phyloP scores from a whole-genome alignment of 2,113 vertebrate species.

The Hippopotamus amphibius region DNA sequence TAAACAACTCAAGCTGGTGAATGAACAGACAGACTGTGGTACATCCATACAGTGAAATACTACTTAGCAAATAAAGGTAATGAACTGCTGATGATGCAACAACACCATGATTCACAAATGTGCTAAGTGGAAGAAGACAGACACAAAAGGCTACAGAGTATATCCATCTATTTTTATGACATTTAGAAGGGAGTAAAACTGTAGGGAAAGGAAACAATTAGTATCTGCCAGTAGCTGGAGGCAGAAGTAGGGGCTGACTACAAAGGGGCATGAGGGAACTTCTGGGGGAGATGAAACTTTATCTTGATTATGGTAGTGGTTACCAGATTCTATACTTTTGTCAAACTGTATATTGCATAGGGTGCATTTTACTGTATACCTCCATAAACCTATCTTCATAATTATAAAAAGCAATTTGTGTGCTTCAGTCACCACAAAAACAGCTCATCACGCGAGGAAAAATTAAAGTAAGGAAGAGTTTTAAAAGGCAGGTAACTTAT shows the following conservation, averaged over 20 bases:
- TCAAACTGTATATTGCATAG: neutral
- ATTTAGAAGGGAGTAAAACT: slow-evolving; percentile 14
- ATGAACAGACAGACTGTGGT: neutral
- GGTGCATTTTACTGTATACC: neutral
- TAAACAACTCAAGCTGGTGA: neutral
- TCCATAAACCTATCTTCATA: neutral
- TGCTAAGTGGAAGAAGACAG: neutral
- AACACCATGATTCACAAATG: neutral
- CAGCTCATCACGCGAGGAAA: neutral
- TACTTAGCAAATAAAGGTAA: neutral
- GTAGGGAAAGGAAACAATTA: neutral
- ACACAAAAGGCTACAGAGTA: neutral
- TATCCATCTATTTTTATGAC: neutral
- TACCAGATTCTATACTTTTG: neutral
- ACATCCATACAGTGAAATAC: neutral
- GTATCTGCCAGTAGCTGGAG: neutral
- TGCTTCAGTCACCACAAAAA: slow-evolving; percentile 4
- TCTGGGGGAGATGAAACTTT: neutral
- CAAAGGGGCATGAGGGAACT: neutral
- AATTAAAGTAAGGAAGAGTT: neutral
- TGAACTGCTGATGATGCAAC: neutral
- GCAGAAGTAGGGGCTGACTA: neutral
- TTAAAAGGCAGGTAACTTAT: neutral
- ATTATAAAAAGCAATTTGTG: neutral
- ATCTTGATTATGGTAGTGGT: neutral